phyloP scores from a whole-genome alignment of 2,888 invertebrate species.

The Oeneis ivallda region DNA sequence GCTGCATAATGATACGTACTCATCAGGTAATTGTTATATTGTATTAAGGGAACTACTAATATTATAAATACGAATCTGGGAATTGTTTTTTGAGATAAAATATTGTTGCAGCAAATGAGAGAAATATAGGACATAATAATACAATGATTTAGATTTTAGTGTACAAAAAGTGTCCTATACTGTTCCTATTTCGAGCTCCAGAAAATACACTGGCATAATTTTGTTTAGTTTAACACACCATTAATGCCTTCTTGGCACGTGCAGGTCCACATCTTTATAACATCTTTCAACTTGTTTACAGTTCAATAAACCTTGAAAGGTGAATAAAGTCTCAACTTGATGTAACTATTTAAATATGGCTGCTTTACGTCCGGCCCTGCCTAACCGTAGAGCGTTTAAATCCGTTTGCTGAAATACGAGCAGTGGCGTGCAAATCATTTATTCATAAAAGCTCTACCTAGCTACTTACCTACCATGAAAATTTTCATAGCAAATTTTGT shows the following conservation, averaged over 20 bases:
- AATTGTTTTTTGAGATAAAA: too few species aligned
- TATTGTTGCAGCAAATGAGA: too few species aligned
- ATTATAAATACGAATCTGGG: too few species aligned
- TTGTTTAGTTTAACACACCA: constrained; percentile 55
- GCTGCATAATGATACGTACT: too few species aligned
- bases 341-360: constrained; percentile 36
- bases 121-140: too few species aligned
- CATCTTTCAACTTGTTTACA: constrained; percentile 71
- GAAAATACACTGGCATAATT: constrained; percentile 27
- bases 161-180: not conserved
- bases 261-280: constrained; percentile 63
- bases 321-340: constrained; percentile 37
- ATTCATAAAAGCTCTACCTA: too few species aligned
- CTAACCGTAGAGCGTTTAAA: not conserved
- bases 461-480: too few species aligned
- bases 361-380: constrained; percentile 14
- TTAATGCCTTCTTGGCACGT: constrained; percentile 42
- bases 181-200: constrained; percentile 30
- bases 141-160: too few species aligned
- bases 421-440: not conserved
- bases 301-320: constrained; percentile 65
- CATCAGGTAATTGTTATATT: too few species aligned
- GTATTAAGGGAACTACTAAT: too few species aligned
- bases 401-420: not conserved
- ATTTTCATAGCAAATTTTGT: too few species aligned